These are phyloP conservation scores for Sorex araneus DNA, from an alignment of 2,113 vertebrate species.

Conservation along the genomic window DNA sequence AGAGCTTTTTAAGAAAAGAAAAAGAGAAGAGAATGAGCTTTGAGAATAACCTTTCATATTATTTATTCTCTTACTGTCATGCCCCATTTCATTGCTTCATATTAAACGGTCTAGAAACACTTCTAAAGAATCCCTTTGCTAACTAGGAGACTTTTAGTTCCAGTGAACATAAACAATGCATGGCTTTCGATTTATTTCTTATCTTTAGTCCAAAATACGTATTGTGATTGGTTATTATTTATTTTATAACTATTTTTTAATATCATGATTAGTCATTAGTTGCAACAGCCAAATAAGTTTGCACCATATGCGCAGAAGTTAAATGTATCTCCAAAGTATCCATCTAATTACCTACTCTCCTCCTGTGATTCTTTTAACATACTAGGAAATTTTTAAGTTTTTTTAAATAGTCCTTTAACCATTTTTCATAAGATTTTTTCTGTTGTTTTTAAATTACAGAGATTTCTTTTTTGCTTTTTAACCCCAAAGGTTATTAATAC, in stretches of 20 bases:
- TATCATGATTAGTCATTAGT: constrained; percentile 47
- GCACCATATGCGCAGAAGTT: neutral
- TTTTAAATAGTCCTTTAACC: too few relatives aligned
- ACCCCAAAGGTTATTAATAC: neutral
- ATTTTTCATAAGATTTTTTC: neutral
- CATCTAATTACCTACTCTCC: neutral
- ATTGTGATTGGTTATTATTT: neutral
- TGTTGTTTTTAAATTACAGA: constrained; percentile 45
- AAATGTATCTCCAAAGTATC: neutral
- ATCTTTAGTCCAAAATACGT: constrained; percentile 8
- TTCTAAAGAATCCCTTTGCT: constrained; percentile 38
- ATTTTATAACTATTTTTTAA: constrained; percentile 41
- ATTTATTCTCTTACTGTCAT: neutral
- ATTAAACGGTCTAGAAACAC: constrained; percentile 47
- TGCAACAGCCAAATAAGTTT: constrained; percentile 33
- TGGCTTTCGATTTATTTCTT: constrained; percentile 52
- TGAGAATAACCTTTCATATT: constrained; percentile 51
- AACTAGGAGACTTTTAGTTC: constrained; percentile 28
- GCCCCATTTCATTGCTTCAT: constrained; percentile 56
- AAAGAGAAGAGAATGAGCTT: neutral
- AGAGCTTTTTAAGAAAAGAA: neutral
- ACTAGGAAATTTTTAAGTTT: neutral
- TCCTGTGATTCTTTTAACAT: constrained; percentile 6
- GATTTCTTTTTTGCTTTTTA: constrained; percentile 28
- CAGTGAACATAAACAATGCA: constrained; percentile 27